Evolutionary conservation across 2,888 invertebrate species (phyloP).

Genomic region (Drosophila meridiana): DNA sequence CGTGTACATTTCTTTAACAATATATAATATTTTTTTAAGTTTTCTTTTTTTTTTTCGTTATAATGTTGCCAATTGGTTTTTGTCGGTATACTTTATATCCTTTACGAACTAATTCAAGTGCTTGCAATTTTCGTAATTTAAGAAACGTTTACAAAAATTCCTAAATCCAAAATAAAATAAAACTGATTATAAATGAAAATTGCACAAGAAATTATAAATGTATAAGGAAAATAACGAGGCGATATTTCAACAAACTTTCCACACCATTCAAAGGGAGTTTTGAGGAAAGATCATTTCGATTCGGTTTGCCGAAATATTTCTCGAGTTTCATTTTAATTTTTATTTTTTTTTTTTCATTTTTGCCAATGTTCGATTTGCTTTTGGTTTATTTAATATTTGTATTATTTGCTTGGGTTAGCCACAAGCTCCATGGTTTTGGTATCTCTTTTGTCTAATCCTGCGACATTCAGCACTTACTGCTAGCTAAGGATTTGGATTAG

Average conservation of each 20-base stretch:
- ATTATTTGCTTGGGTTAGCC: slow-evolving; percentile 20
- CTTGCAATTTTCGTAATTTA: slow-evolving; percentile 49
- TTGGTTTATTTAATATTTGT: slow-evolving; percentile 38
- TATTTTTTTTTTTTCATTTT: neutral
- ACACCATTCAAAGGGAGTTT: neutral
- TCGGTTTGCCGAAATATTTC: slow-evolving; percentile 35
- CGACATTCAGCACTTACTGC: slow-evolving; percentile 21
- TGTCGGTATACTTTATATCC: slow-evolving; percentile 84
- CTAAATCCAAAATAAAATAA: slow-evolving; percentile 24
- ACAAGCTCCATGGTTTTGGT: slow-evolving; percentile 57
- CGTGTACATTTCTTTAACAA: slow-evolving; percentile 63
- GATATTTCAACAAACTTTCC: slow-evolving; percentile 14
- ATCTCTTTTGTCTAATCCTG: slow-evolving; percentile 61
- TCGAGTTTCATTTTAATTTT: slow-evolving; percentile 14
- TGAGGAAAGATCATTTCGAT: slow-evolving; percentile 22
- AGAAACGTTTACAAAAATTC: slow-evolving; percentile 22
- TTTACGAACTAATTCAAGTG: slow-evolving; percentile 72
- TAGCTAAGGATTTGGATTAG: slow-evolving; percentile 49
- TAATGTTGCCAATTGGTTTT: slow-evolving; percentile 68
- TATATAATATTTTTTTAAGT: slow-evolving; percentile 47
- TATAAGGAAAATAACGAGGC: slow-evolving; percentile 42
- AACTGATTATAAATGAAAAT: slow-evolving; percentile 38
- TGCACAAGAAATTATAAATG: slow-evolving; percentile 59
- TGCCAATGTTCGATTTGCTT: slow-evolving; percentile 36
- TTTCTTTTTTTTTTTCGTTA: slow-evolving; percentile 3